phyloP scores from a whole-genome alignment of 2,113 vertebrate genomes.

The Talpa occidentalis region DNA sequence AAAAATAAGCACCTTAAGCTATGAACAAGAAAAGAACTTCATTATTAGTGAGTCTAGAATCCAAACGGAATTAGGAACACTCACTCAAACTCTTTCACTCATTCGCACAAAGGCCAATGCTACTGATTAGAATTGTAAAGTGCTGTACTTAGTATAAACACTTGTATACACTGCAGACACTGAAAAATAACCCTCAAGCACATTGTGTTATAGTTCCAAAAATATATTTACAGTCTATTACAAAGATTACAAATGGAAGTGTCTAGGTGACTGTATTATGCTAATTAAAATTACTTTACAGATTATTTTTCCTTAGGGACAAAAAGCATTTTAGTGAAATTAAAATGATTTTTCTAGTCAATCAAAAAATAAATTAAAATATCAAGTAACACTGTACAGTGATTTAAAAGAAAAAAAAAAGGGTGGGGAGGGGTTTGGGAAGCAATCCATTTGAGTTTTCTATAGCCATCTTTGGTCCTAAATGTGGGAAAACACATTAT shows the following conservation, averaged over 20 bases:
- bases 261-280: conserved; percentile 94
- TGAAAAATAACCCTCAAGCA: conserved; percentile 93
- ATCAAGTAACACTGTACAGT: conserved; percentile 96
- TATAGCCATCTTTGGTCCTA: conserved; percentile 99
- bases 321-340: conserved; percentile 93
- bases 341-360: conserved; percentile 91
- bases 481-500: conserved; percentile 96
- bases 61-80: conserved; percentile 85
- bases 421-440: conserved; percentile 73
- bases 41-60: conserved; percentile 84
- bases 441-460: conserved; percentile 90
- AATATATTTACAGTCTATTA: conserved; percentile 99
- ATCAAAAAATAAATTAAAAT: conserved; percentile 99
- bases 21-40: conserved; percentile 84
- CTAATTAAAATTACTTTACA: conserved; percentile 95
- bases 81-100: conserved; percentile 84
- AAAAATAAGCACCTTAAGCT: conserved; percentile 86
- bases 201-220: conserved; percentile 99
- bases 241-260: conserved; percentile 99
- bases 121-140: conserved; percentile 88
- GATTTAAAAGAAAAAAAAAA: conserved; percentile 86
- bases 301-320: conserved; percentile 88
- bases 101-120: conserved; percentile 86
- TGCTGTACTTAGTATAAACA: conserved; percentile 89
- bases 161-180: conserved; percentile 88